A percentile compares a stretch with the other conserved stretches of the same genome.
Evolutionary conservation across 2,113 vertebrate species (phyloP).

Genomic region (Tympanuchus pallidicinctus): DNA sequence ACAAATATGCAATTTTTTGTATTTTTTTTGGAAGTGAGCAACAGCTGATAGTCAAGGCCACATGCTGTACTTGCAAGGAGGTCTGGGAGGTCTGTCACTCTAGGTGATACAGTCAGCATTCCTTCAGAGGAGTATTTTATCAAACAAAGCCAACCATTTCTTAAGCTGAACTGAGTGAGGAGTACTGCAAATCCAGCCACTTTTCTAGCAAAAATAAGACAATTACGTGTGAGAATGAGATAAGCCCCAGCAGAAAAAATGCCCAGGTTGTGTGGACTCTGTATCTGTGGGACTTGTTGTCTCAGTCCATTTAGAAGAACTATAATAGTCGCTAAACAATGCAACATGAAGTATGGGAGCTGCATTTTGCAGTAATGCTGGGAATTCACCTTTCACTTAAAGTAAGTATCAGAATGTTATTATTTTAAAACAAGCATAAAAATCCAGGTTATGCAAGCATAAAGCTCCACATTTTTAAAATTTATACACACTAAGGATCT

Average conservation of each 20-base stretch:
- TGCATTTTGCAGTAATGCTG: not conserved
- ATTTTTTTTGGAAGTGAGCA: not conserved
- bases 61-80: not conserved
- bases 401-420: not conserved
- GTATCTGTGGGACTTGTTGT: not conserved
- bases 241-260: not conserved
- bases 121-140: not conserved
- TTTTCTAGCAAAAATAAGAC: not conserved
- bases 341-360: not conserved
- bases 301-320: not conserved
- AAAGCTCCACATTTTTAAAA: not conserved
- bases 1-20: not conserved
- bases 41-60: slow-evolving; percentile 22
- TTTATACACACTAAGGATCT: not conserved
- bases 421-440: not conserved
- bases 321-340: fast-evolving
- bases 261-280: fast-evolving
- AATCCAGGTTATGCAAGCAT: not conserved
- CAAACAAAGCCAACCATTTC: not conserved
- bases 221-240: not conserved
- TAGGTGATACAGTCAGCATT: not conserved
- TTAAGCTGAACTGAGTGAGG: not conserved
- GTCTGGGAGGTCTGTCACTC: slow-evolving; percentile 5
- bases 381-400: not conserved
- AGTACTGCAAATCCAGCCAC: not conserved